Evolutionary conservation across 2,888 invertebrate genomes (phyloP).

Genomic region (Drosophila borealis): DNA sequence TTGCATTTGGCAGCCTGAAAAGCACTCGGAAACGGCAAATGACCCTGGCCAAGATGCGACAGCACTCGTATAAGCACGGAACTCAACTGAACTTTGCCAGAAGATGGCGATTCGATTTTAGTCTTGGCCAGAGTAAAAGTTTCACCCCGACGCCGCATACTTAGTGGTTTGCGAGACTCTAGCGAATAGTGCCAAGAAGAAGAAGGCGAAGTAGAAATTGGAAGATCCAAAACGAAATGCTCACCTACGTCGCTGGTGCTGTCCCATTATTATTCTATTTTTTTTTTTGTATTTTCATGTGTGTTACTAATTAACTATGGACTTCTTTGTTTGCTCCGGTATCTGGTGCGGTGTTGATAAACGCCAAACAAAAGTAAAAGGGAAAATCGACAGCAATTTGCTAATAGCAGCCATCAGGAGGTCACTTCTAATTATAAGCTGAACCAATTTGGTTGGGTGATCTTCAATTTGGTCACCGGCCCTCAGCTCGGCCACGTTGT

Average conservation of each 20-base stretch:
- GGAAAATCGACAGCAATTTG: slow-evolving; percentile 46
- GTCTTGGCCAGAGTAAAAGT: slow-evolving; percentile 49
- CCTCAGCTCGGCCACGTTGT: not conserved
- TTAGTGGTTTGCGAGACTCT: slow-evolving; percentile 27
- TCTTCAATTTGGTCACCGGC: slow-evolving; percentile 9
- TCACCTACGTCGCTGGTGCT: slow-evolving; percentile 25
- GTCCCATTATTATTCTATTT: slow-evolving; percentile 35
- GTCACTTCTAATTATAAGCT: slow-evolving; percentile 31
- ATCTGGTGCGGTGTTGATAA: slow-evolving; percentile 30
- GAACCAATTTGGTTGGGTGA: slow-evolving; percentile 31
- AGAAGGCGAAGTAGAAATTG: slow-evolving; percentile 51
- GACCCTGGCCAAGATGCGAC: slow-evolving; percentile 29
- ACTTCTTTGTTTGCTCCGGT: slow-evolving; percentile 44
- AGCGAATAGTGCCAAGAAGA: slow-evolving; percentile 41
- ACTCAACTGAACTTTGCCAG: slow-evolving; percentile 56
- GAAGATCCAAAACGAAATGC: slow-evolving; percentile 37
- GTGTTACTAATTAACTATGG: slow-evolving; percentile 55
- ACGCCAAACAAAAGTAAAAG: slow-evolving; percentile 71
- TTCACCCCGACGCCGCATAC: slow-evolving; percentile 51
- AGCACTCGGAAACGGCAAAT: not conserved
- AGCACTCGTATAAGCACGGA: slow-evolving; percentile 51
- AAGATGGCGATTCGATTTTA: slow-evolving; percentile 51
- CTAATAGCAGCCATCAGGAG: slow-evolving; percentile 27
- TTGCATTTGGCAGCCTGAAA: slow-evolving; percentile 38
- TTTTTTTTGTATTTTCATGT: slow-evolving; percentile 23